These are phyloP conservation scores for Cairina moschata DNA, from an alignment of 2,113 vertebrate genomes.

Conservation along the genomic window DNA sequence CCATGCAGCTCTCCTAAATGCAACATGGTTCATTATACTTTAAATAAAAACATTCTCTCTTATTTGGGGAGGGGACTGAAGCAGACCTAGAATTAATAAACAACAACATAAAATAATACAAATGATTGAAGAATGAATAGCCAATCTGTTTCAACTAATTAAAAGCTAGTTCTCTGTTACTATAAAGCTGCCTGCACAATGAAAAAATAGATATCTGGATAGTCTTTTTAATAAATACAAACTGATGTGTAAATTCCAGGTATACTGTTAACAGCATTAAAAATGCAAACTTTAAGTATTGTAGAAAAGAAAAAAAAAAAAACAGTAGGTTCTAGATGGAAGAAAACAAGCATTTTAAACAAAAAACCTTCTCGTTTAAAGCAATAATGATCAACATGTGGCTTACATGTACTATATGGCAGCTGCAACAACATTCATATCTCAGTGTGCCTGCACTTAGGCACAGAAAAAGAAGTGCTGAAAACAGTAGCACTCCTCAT, in stretches of 20 bases:
- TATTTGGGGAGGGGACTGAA: background rate
- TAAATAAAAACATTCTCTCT: background rate
- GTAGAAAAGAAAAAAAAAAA: background rate
- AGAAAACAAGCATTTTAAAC: background rate
- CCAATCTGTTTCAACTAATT: background rate
- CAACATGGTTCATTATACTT: background rate
- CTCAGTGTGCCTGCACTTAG: constrained; percentile 31
- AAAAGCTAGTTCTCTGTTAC: background rate
- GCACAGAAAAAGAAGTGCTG: constrained; percentile 56
- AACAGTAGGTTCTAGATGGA: background rate
- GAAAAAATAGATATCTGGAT: background rate
- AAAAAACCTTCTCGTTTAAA: constrained; percentile 31
- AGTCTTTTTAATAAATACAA: background rate
- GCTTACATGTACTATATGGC: background rate
- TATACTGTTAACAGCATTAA: background rate
- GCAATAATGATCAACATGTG: constrained; percentile 39
- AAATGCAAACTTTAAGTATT: background rate
- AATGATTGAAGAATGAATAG: background rate
- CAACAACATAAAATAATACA: background rate
- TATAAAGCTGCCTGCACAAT: background rate
- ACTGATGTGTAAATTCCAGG: background rate
- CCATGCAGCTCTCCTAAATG: background rate
- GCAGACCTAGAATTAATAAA: background rate
- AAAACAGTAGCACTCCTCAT: constrained; percentile 60
- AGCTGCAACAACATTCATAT: constrained; percentile 61